Evolutionary conservation across 1,140 invertebrate species (phyloP).

Genomic region (Probaryconus sp.): DNA sequence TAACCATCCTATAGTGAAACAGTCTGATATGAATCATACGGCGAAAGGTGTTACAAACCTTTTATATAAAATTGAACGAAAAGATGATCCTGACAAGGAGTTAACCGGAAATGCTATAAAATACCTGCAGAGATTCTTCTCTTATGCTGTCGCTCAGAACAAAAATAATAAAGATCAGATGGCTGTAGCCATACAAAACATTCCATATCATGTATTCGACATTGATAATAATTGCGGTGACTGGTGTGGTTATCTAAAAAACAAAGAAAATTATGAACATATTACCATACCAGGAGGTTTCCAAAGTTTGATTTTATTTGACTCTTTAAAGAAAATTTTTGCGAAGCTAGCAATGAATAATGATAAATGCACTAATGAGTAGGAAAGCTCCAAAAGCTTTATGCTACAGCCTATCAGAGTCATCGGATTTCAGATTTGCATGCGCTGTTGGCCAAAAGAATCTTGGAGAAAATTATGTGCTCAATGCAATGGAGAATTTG

Average conservation of each 20-base stretch:
- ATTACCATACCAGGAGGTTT: not conserved
- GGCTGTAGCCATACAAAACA: not conserved
- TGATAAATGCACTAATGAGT: constrained; percentile 2
- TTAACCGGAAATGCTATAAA: not conserved
- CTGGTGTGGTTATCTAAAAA: constrained; percentile 4
- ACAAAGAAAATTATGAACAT: constrained; percentile 14
- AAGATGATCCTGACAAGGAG: not conserved
- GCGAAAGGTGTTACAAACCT: constrained; percentile 7
- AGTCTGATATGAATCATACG: constrained; percentile 9
- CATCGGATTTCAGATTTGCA: not conserved
- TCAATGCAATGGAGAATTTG: not conserved
- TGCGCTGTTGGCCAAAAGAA: not conserved
- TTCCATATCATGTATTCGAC: constrained; percentile 20
- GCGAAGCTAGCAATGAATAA: constrained; percentile 15
- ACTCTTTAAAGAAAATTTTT: constrained; percentile 6
- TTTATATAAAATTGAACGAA: constrained; percentile 1
- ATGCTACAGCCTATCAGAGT: constrained; percentile 4
- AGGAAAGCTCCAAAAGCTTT: constrained; percentile 12
- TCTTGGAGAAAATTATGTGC: not conserved
- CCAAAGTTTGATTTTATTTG: constrained; percentile 1
- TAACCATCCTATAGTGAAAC: constrained; percentile 9
- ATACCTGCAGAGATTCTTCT: constrained; percentile 4
- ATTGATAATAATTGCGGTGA: constrained; percentile 25
- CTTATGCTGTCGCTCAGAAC: constrained; percentile 22
- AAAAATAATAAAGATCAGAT: not conserved